A percentile compares a stretch with the other conserved stretches of the same genome.
Evolutionary conservation across 2,888 invertebrate species (phyloP).

Genomic region (Linyphia triangularis): DNA sequence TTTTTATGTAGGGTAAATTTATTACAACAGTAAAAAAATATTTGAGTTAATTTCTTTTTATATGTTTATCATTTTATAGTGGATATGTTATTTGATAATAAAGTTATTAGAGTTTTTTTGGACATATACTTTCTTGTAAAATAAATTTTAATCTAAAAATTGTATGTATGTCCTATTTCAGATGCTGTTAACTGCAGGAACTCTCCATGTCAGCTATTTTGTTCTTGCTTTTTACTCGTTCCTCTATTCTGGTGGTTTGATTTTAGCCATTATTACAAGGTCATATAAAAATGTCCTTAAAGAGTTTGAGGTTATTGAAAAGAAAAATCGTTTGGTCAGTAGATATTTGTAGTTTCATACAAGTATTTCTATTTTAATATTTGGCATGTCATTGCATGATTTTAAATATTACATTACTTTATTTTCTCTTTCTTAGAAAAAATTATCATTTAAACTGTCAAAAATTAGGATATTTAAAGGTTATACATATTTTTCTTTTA

Average conservation of each 20-base stretch:
- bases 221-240: conserved; percentile 70
- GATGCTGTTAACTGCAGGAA: conserved; percentile 71
- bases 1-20: too few species aligned
- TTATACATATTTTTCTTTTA: too few species aligned
- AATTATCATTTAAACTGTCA: too few species aligned
- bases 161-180: conserved; percentile 20
- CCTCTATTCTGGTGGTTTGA: conserved; percentile 66
- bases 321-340: conserved; percentile 40
- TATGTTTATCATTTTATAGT: neutral
- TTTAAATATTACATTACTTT: too few species aligned
- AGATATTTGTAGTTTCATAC: neutral
- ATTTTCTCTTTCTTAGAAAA: too few species aligned
- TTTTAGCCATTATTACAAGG: conserved; percentile 70
- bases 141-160: neutral
- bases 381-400: too few species aligned
- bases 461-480: too few species aligned
- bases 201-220: conserved; percentile 70
- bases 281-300: conserved; percentile 68
- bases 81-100: too few species aligned
- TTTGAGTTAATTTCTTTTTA: too few species aligned
- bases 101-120: too few species aligned
- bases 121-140: too few species aligned
- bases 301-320: conserved; percentile 66
- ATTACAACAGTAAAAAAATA: too few species aligned
- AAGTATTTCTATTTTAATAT: neutral